Base-by-base conservation (phyloP, 2,113 vertebrate genomes). In the Laterallus jamaicensis region DNA sequence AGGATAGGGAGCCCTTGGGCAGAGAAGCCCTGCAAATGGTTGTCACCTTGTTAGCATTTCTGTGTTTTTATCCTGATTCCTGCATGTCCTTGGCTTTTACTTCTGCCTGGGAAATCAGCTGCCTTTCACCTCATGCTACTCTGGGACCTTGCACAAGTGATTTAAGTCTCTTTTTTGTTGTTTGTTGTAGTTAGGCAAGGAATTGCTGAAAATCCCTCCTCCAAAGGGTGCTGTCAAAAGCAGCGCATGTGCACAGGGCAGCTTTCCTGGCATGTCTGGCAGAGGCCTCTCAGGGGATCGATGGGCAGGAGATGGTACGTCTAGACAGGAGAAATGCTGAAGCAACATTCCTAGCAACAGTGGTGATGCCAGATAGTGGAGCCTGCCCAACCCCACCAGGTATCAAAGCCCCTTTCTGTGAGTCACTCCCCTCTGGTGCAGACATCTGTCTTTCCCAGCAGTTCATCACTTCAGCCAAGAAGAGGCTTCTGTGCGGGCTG, bases 321-420 rank as follows among this genome's bases (percentile, higher is more conserved):
- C 95, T 94, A 95, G 96, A 95, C 86, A 71, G 88, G 12, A 83
- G 77, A 93, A 84, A 64, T n/a, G 92, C 88, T 96, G 92, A 95
- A 88, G 54, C 81, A 88, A 82, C 60, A 29, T 93, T 96, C 75
- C 86, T 50, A 5, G 85, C 79, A 93, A 15, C 28, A 60, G 58
- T 32, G 55, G 81, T 42, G 67, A 56, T 84, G 59, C 75, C 88
- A 88, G 78, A 73, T 16, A 94, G 40, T 1, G 0, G 32, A 68
- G 24, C 0, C 0, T 64, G 54, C 73, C 76, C 60, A 44, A 5
- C 35, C 47, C 54, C 6, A 3, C 22, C 1, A 4, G 59, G 40
- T 69, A 76, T 26, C 28, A 55, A 44, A 82, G n/a, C 21, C 18
- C 5, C 10, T 70, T 66, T 64, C 81, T 37, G 24, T 0, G 5